phyloP scores from a whole-genome alignment of 2,888 invertebrate species.

The Orchesellides sinensis region DNA sequence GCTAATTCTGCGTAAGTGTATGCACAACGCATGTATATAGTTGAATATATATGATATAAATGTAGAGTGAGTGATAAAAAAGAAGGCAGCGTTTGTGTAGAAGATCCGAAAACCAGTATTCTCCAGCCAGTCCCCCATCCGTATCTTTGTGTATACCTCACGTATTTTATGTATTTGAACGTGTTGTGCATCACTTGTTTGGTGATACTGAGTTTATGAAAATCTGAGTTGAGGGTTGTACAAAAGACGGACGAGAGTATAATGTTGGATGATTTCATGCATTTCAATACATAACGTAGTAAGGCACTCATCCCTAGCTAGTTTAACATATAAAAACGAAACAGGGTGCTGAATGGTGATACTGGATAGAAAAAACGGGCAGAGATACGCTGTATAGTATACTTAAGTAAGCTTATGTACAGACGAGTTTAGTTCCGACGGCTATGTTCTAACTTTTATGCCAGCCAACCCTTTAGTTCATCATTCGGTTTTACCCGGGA shows the following conservation, averaged over 20 bases:
- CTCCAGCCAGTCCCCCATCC: neutral
- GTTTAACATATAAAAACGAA: no score
- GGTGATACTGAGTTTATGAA: neutral
- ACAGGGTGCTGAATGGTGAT: no score
- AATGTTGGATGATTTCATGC: no score
- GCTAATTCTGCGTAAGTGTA: neutral
- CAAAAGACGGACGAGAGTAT: no score
- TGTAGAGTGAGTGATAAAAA: neutral
- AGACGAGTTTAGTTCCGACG: no score
- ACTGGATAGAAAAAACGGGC: no score
- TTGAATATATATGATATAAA: neutral
- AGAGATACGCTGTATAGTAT: no score
- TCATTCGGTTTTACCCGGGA: neutral
- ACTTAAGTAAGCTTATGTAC: no score
- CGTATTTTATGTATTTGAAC: neutral
- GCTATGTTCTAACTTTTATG: no score
- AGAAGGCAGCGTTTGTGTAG: neutral
- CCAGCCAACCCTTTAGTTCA: neutral
- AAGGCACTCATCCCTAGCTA: no score
- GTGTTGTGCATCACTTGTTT: neutral
- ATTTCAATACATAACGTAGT: no score
- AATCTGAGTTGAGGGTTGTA: no score
- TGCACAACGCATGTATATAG: neutral
- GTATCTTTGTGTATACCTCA: neutral
- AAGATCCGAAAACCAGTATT: neutral